Conservation (phyloP, 1,140 invertebrate species). For the Trissolcus basalis region DNA sequence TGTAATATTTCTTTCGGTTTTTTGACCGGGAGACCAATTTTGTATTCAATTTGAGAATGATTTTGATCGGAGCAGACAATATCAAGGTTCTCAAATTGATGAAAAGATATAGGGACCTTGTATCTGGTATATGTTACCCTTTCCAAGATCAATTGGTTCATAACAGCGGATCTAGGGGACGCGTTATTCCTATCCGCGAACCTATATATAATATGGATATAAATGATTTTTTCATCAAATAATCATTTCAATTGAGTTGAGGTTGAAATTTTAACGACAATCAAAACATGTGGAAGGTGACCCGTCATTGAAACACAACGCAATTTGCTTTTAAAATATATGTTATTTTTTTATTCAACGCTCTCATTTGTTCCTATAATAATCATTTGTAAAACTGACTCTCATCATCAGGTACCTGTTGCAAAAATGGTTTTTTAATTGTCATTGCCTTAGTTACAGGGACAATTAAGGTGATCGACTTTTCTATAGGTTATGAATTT, state of each 20-base stretch:
- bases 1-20: no score
- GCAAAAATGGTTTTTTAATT: neutral
- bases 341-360: neutral
- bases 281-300: no score
- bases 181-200: constrained; percentile 43
- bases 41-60: constrained; percentile 1
- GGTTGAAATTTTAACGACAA: neutral
- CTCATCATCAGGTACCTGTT: no score
- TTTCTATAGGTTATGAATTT: neutral
- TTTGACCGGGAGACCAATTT: neutral
- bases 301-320: no score
- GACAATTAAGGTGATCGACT: no score
- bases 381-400: no score
- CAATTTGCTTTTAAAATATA: neutral
- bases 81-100: constrained; percentile 53
- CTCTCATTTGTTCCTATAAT: neutral
- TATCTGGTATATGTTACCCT: constrained; percentile 53
- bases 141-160: constrained; percentile 54
- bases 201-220: constrained; percentile 16
- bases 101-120: constrained; percentile 53
- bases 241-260: constrained; percentile 3
- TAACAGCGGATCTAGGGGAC: constrained; percentile 58
- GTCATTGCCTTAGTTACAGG: no score
- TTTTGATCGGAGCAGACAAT: constrained; percentile 13
- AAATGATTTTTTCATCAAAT: constrained; percentile 45